phyloP scores from a whole-genome alignment of 2,888 invertebrate genomes.

The Tenthredo scrophulariae region DNA sequence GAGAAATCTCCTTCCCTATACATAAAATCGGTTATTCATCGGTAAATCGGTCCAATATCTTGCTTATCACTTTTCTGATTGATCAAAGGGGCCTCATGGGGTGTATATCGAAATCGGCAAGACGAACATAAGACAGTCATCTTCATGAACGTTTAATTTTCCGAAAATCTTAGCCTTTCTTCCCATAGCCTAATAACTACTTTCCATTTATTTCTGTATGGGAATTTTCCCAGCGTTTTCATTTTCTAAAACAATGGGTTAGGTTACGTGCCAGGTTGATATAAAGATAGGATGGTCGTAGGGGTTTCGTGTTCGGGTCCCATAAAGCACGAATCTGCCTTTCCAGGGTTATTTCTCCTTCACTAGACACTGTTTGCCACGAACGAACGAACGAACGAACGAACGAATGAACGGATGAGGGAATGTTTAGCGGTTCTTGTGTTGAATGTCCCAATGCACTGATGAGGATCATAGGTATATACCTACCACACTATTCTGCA shows the following conservation, averaged over 20 bases:
- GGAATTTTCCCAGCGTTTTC: conserved; percentile 44
- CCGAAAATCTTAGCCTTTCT: no score
- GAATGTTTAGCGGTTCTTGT: not conserved
- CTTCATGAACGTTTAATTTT: not conserved
- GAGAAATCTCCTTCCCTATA: not conserved
- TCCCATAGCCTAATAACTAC: not conserved
- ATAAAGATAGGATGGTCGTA: conserved; percentile 59
- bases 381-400: not conserved
- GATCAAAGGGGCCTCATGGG: not conserved
- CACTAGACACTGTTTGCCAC: conserved; percentile 26
- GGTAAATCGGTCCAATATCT: not conserved
- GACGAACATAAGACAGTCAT: not conserved
- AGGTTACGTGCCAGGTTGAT: conserved; percentile 58
- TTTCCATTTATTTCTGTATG: not conserved
- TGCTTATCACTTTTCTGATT: not conserved
- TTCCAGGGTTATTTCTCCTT: conserved; percentile 48
- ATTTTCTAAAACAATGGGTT: conserved; percentile 54
- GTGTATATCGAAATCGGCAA: not conserved
- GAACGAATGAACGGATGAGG: not conserved
- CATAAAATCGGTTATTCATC: not conserved
- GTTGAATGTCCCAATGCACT: conserved; percentile 12
- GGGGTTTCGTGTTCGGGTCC: conserved; percentile 58
- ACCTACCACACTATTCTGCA: not conserved
- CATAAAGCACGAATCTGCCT: conserved; percentile 59
- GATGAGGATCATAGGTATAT: not conserved